Base-by-base conservation (phyloP, 2,888 invertebrate genomes). In the Stenodema calcarata region DNA sequence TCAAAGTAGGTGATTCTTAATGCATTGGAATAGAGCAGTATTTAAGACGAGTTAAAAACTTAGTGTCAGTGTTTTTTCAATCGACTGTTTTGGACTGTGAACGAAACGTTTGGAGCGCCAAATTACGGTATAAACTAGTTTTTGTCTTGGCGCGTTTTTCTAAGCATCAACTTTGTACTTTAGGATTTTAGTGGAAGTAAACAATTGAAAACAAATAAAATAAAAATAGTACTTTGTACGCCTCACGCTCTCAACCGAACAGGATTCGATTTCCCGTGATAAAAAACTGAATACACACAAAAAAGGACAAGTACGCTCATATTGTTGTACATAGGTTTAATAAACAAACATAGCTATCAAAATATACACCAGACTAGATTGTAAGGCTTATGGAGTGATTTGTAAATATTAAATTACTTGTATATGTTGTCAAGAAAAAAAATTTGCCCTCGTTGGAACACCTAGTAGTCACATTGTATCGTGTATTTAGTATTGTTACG, bases 311-410 rank as follows among this genome's bases (percentile, higher is more conserved):
- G 35, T 86, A 79, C 69, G 86, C 86, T 86, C 86, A 86, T 85
- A 85, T 86, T 84, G 84, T 84, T 84, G 75, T 84, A 84, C 73
- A 84, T 84, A 84, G 84, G 44, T 47, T 84, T 82, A 73, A 84
- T 35, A 84, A 75, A 44, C 47, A 70, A 44, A 27, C 47, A 27
- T 73, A 84, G 84, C 75, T 84, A 75, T 84, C 73, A 75, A 84
- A 84, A 84, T 84, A 84, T 84, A 84, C 84, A 84, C 84, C 84
- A 84, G 84, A 41, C 47, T 84, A 84, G 84, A 84, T 73, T 84
- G 7, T 84, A 84, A 75, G 84, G 84, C 84, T 84, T 84, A 84
- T 69, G 84, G 84, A 84, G 84, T 84, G 84, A 84, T 84, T 84
- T 84, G 84, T 84, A 84, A 42, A 84, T 84, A 84, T 73, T 73